phyloP scores from a whole-genome alignment of 37 sponge, comb jelly and placozoan species.

The Cladorhizidae sp. region DNA sequence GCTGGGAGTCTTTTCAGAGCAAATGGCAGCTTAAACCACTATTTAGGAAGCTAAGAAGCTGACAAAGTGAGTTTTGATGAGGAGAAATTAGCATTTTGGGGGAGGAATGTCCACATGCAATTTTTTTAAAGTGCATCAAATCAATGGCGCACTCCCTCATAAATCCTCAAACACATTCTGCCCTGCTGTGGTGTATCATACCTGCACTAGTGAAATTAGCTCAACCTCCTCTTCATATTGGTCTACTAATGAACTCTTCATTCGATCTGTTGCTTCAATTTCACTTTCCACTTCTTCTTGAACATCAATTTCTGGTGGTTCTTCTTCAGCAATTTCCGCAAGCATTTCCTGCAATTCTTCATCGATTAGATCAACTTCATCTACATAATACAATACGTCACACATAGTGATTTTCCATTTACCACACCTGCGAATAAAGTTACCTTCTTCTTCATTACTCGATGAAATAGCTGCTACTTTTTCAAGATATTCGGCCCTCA shows the following conservation, averaged over 20 bases:
- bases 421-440: background rate
- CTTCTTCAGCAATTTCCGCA: conserved; percentile 88
- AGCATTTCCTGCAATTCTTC: conserved; percentile 67
- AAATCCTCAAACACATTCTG: too few species aligned
- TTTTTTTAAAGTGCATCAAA: too few species aligned
- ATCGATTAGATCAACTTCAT: conserved; percentile 50
- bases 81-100: too few species aligned
- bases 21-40: too few species aligned
- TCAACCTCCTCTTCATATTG: conserved; percentile 81
- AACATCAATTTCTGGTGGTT: conserved; percentile 82
- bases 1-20: too few species aligned
- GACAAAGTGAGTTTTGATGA: too few species aligned
- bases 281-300: conserved; percentile 81
- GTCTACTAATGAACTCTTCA: conserved; percentile 64
- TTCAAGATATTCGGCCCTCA: conserved; percentile 64
- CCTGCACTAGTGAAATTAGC: conserved; percentile 23
- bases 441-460: conserved; percentile 64
- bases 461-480: conserved; percentile 39
- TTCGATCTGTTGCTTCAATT: conserved; percentile 76
- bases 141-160: too few species aligned
- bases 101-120: too few species aligned
- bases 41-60: too few species aligned
- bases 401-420: background rate
- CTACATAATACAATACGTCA: background rate
- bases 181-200: too few species aligned